phyloP scores from a whole-genome alignment of 1,140 invertebrate species.

The Pogonognathellus flavescens region DNA sequence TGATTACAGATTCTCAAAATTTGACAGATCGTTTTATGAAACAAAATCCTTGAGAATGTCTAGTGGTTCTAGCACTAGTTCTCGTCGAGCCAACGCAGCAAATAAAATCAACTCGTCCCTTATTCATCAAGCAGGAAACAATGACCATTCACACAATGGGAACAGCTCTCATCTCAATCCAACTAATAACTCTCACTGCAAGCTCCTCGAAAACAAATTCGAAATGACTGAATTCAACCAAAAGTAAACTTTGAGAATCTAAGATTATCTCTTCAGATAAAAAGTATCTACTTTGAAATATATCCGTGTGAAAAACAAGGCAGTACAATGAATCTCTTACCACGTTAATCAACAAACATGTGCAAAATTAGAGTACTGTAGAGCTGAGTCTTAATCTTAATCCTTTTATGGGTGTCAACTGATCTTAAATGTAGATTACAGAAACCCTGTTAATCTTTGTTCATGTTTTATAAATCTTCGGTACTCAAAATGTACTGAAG shows the following conservation, averaged over 20 bases:
- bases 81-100: constrained; percentile 30
- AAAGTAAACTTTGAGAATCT: background rate
- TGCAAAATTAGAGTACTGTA: too few relatives aligned
- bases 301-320: background rate
- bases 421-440: too few relatives aligned
- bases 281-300: background rate
- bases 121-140: constrained; percentile 11
- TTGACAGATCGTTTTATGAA: constrained; percentile 61
- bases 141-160: constrained; percentile 25
- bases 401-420: too few relatives aligned
- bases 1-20: constrained; percentile 56
- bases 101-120: background rate
- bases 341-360: too few relatives aligned
- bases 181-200: constrained; percentile 39
- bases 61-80: constrained; percentile 57
- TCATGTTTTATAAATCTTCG: too few relatives aligned
- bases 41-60: constrained; percentile 61
- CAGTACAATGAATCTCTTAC: too few relatives aligned
- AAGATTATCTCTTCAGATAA: background rate
- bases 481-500: too few relatives aligned
- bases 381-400: too few relatives aligned
- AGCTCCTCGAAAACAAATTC: constrained; percentile 36
- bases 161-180: constrained; percentile 28
- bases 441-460: too few relatives aligned
- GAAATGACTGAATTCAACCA: constrained; percentile 56